These are phyloP conservation scores for Epinotia nisella DNA, from an alignment of 2,888 invertebrate species.

Conservation along the genomic window DNA sequence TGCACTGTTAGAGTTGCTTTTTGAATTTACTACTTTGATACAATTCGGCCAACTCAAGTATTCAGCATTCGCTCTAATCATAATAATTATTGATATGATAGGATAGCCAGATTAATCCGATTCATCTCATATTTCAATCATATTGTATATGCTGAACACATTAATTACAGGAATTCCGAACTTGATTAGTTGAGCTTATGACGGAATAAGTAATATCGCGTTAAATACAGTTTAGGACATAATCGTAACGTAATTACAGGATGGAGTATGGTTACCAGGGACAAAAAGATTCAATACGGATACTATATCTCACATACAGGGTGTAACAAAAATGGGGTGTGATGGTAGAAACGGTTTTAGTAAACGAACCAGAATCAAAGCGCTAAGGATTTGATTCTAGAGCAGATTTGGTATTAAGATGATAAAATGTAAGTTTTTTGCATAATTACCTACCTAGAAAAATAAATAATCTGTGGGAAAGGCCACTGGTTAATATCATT, in stretches of 20 bases:
- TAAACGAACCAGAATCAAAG: too few relatives aligned
- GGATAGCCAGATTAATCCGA: not conserved
- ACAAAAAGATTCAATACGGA: too few relatives aligned
- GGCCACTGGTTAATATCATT: not conserved
- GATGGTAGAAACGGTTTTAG: too few relatives aligned
- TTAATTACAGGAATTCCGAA: conserved; percentile 23
- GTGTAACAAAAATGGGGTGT: too few relatives aligned
- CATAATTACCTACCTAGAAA: conserved; percentile 19
- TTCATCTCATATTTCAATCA: not conserved
- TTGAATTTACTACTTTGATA: too few relatives aligned
- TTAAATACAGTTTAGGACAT: not conserved
- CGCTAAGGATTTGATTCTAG: too few relatives aligned
- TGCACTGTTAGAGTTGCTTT: too few relatives aligned
- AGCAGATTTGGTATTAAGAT: conserved; percentile 3
- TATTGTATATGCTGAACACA: not conserved
- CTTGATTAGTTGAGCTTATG: conserved; percentile 7
- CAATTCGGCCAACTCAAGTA: too few relatives aligned
- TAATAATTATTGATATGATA: too few relatives aligned
- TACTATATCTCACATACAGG: too few relatives aligned
- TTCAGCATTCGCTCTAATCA: too few relatives aligned
- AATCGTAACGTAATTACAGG: not conserved
- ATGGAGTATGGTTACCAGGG: too few relatives aligned
- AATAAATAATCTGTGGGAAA: conserved; percentile 29
- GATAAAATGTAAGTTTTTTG: conserved; percentile 26
- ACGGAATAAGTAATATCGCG: conserved; percentile 3